Evolutionary conservation across 2,113 vertebrate genomes (phyloP).

Genomic region (Scolopax mira): DNA sequence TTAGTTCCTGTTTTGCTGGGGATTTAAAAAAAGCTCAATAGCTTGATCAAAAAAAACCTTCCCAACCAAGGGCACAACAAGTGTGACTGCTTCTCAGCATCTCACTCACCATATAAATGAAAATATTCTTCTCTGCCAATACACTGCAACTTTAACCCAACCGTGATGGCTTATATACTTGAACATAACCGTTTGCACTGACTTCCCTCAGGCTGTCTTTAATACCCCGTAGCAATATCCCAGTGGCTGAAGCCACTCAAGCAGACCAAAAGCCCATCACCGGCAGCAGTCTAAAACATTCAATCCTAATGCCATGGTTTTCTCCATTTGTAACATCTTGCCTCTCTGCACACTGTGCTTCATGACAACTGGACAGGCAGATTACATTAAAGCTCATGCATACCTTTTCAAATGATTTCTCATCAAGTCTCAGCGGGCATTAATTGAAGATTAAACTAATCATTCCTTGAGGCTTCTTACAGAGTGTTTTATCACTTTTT

Average conservation of each 20-base stretch:
- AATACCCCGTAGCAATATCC: not conserved
- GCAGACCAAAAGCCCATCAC: not conserved
- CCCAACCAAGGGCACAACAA: not conserved
- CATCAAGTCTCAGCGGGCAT: constrained; percentile 42
- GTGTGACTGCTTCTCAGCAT: not conserved
- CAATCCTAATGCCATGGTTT: not conserved
- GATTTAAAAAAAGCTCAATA: not conserved
- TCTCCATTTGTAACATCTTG: not conserved
- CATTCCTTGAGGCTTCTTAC: constrained; percentile 26
- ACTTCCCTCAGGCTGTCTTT: not conserved
- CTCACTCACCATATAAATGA: not conserved
- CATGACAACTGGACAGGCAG: not conserved
- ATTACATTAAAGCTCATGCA: not conserved
- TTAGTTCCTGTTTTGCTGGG: not conserved
- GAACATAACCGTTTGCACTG: not conserved
- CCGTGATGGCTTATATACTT: not conserved
- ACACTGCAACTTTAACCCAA: not conserved
- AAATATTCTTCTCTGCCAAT: not conserved
- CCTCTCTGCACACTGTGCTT: not conserved
- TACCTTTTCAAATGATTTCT: constrained; percentile 42
- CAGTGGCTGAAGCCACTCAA: not conserved
- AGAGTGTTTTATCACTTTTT: constrained; percentile 5
- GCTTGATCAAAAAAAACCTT: not conserved
- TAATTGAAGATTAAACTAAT: constrained; percentile 61
- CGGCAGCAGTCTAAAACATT: not conserved